Conservation (phyloP, 2,888 invertebrate species). For the Sepioteuthis lessoniana region DNA sequence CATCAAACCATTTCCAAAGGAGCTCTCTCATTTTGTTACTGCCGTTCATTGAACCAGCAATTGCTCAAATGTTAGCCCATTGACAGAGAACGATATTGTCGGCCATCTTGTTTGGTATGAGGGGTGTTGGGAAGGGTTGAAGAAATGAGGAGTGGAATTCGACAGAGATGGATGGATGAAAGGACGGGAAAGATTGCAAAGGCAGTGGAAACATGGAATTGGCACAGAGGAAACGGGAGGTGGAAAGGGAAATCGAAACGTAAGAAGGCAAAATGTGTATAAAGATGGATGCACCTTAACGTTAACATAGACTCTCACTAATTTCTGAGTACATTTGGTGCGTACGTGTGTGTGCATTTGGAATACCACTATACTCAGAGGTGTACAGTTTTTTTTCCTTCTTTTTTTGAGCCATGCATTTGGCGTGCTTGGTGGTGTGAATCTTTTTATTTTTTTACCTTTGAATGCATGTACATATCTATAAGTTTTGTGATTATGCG, state of each 20-base stretch:
- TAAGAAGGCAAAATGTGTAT: not conserved
- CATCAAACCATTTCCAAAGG: slow-evolving; percentile 13
- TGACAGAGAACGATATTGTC: slow-evolving; percentile 11
- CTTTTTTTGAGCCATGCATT: too few species aligned
- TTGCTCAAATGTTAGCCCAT: slow-evolving; percentile 33
- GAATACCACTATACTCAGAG: not conserved
- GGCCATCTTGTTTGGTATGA: not conserved
- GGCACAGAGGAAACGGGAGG: not conserved
- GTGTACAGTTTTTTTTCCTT: not conserved
- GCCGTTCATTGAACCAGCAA: slow-evolving; percentile 1
- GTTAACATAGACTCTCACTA: not conserved
- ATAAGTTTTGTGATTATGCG: too few species aligned
- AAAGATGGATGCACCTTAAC: not conserved
- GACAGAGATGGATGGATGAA: slow-evolving; percentile 1
- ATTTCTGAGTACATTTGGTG: not conserved
- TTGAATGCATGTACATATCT: too few species aligned
- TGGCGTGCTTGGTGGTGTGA: too few species aligned
- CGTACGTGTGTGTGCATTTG: not conserved
- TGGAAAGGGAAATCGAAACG: not conserved
- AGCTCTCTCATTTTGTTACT: slow-evolving; percentile 8
- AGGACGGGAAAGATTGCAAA: not conserved
- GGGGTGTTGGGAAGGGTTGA: not conserved
- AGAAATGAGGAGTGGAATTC: not conserved
- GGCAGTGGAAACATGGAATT: not conserved
- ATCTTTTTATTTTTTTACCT: too few species aligned